phyloP scores from a whole-genome alignment of 2,888 invertebrate genomes.

The Mythimna loreyi region DNA sequence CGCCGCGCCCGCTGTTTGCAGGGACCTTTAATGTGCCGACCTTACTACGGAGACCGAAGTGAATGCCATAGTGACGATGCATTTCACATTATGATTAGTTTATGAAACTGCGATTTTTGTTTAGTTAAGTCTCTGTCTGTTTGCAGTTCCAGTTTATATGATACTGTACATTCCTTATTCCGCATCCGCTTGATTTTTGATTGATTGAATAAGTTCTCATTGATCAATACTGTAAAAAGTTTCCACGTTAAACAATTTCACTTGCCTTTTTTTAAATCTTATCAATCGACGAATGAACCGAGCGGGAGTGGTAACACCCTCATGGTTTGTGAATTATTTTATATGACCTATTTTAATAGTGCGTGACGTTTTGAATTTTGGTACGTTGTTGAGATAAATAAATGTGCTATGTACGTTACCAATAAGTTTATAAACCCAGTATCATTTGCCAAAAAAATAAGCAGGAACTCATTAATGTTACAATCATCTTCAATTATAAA shows the following conservation, averaged over 20 bases:
- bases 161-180: slow-evolving; percentile 77
- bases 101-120: slow-evolving; percentile 55
- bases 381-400: background rate
- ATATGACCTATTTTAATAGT: slow-evolving; percentile 50
- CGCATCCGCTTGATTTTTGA: slow-evolving; percentile 57
- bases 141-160: slow-evolving; percentile 57
- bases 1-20: no score
- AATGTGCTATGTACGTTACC: background rate
- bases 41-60: slow-evolving; percentile 34
- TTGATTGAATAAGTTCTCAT: slow-evolving; percentile 3
- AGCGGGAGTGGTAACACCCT: slow-evolving; percentile 20
- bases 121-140: slow-evolving; percentile 45
- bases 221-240: background rate
- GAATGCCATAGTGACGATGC: slow-evolving; percentile 59
- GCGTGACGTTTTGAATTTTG: slow-evolving; percentile 28
- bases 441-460: background rate
- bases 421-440: background rate
- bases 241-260: background rate
- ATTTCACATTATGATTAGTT: slow-evolving; percentile 57
- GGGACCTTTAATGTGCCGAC: slow-evolving; percentile 24
- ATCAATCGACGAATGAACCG: slow-evolving; percentile 14
- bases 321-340: slow-evolving; percentile 62
- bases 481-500: slow-evolving; percentile 1
- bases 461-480: slow-evolving; percentile 5
- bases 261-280: slow-evolving; percentile 1